Evolutionary conservation across 2,797 vertebrate species (phyloP).

Genomic region (Somateria mollissima): DNA sequence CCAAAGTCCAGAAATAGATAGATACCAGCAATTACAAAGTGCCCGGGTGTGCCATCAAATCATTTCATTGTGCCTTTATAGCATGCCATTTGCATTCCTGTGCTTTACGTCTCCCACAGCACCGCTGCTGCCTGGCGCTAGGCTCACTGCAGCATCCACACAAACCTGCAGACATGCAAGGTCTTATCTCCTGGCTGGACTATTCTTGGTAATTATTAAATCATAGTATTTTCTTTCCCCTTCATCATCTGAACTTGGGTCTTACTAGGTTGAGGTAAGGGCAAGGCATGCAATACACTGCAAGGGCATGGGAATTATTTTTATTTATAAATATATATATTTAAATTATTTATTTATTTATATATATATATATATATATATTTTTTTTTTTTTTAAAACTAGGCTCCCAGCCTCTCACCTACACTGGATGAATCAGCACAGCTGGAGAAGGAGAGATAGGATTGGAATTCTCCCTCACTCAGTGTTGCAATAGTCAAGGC

Average conservation of each 20-base stretch:
- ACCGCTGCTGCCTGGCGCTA: rapidly evolving
- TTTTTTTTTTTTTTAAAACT: background rate
- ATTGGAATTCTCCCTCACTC: background rate
- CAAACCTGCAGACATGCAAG: background rate
- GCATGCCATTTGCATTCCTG: background rate
- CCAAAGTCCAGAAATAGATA: slow-evolving; percentile 48
- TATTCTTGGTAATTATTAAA: background rate
- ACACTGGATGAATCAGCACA: background rate
- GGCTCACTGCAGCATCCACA: background rate
- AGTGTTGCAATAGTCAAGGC: background rate
- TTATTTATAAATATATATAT: too few relatives aligned
- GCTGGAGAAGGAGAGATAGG: background rate
- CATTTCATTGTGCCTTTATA: background rate
- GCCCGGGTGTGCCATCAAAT: background rate
- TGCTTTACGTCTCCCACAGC: rapidly evolving
- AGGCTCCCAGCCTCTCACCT: background rate
- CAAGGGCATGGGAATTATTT: background rate
- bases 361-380: too few relatives aligned
- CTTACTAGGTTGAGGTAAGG: background rate
- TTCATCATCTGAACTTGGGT: background rate
- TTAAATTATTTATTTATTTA: background rate
- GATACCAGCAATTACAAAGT: background rate
- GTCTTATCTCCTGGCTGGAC: background rate
- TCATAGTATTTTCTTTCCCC: background rate
- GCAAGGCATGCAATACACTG: background rate